A percentile compares a stretch with the other conserved stretches of the same genome.
Conservation (phyloP, 1,140 invertebrate genomes). For the Ridgeia piscesae region DNA sequence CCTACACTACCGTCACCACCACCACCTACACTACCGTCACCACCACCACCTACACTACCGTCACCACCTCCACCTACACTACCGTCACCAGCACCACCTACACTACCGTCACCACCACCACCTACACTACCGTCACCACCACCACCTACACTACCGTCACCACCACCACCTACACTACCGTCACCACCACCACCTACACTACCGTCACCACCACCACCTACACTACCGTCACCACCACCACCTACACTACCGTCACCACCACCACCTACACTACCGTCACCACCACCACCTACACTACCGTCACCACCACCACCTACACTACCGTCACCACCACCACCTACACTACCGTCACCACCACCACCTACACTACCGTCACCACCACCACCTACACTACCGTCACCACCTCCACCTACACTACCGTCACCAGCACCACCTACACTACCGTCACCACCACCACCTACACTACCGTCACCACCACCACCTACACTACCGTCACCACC, state of each 20-base stretch:
- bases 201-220: not conserved
- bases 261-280: not conserved
- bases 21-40: not conserved
- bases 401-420: too few relatives aligned
- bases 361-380: too few relatives aligned
- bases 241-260: not conserved
- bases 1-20: too few relatives aligned
- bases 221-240: not conserved
- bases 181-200: not conserved
- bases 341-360: too few relatives aligned
- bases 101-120: not conserved
- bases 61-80: not conserved
- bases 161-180: not conserved
- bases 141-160: not conserved
- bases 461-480: too few relatives aligned
- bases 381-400: too few relatives aligned
- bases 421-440: too few relatives aligned
- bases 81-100: not conserved
- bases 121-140: not conserved
- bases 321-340: too few relatives aligned
- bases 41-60: not conserved
- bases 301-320: too few relatives aligned
- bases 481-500: too few relatives aligned
- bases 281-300: too few relatives aligned
- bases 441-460: too few relatives aligned